Percentiles rank a stretch among this genome's conserved stretches.
These are phyloP conservation scores for Taxidea taxus DNA, from an alignment of 2,113 vertebrate species.

Conservation along the genomic window DNA sequence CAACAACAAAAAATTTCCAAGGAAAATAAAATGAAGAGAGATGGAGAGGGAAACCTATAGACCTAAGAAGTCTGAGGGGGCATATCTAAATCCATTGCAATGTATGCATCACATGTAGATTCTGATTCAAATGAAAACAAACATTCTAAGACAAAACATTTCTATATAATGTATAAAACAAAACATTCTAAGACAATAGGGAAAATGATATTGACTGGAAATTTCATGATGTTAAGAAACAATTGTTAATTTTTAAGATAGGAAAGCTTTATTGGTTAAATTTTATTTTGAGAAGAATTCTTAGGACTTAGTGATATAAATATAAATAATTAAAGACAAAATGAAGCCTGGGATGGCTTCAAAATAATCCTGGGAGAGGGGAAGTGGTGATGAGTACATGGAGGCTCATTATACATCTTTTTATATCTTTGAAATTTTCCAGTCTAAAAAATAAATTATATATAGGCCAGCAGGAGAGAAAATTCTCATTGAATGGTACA, in stretches of 20 bases:
- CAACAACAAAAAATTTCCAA: neutral
- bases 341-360: neutral
- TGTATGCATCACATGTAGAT: neutral
- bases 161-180: neutral
- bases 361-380: neutral
- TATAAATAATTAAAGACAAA: neutral
- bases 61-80: neutral
- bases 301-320: neutral
- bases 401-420: neutral
- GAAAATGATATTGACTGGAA: neutral
- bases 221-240: neutral
- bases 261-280: neutral
- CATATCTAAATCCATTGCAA: neutral
- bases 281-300: conserved; percentile 6
- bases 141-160: neutral
- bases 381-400: neutral
- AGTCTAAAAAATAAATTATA: neutral
- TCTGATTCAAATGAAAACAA: neutral
- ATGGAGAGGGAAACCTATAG: neutral
- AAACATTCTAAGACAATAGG: neutral
- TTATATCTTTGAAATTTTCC: neutral
- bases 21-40: neutral
- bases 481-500: neutral
- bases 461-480: neutral
- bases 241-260: neutral